These are phyloP conservation scores for Tipula lateralis DNA, from an alignment of 2,888 invertebrate genomes.

Conservation along the genomic window DNA sequence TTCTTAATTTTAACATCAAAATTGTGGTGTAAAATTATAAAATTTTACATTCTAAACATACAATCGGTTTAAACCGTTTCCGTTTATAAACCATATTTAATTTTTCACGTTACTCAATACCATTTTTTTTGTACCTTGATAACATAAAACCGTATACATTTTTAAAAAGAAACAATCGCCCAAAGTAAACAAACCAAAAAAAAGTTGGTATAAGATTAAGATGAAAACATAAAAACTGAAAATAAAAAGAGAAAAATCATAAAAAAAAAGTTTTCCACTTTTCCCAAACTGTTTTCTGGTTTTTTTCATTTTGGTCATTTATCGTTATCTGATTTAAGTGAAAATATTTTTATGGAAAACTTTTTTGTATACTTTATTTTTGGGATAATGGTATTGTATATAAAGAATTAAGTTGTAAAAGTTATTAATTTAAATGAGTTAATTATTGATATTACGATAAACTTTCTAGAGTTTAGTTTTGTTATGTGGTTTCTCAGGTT, in stretches of 20 bases:
- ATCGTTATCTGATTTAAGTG: constrained; percentile 19
- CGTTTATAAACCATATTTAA: too few relatives aligned
- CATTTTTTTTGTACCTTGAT: not conserved
- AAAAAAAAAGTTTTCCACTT: not conserved
- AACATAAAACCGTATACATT: not conserved
- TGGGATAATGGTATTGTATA: not conserved
- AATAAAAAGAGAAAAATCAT: not conserved
- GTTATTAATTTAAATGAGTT: constrained; percentile 24
- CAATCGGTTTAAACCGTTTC: too few relatives aligned
- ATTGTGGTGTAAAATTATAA: too few relatives aligned
- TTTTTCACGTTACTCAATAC: not conserved
- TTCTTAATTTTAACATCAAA: too few relatives aligned
- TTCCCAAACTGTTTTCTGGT: not conserved
- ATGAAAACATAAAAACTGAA: not conserved
- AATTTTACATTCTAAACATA: too few relatives aligned
- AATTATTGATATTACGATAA: constrained; percentile 9
- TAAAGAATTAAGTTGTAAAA: constrained; percentile 11
- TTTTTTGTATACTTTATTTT: not conserved
- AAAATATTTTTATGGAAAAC: not conserved
- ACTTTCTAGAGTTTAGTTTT: not conserved
- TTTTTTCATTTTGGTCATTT: constrained; percentile 19
- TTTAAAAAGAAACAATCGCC: not conserved
- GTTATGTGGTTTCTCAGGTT: not conserved
- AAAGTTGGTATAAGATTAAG: not conserved
- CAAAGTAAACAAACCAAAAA: not conserved